phyloP scores from a whole-genome alignment of 2,888 invertebrate species.

The Apocheima hispidaria region DNA sequence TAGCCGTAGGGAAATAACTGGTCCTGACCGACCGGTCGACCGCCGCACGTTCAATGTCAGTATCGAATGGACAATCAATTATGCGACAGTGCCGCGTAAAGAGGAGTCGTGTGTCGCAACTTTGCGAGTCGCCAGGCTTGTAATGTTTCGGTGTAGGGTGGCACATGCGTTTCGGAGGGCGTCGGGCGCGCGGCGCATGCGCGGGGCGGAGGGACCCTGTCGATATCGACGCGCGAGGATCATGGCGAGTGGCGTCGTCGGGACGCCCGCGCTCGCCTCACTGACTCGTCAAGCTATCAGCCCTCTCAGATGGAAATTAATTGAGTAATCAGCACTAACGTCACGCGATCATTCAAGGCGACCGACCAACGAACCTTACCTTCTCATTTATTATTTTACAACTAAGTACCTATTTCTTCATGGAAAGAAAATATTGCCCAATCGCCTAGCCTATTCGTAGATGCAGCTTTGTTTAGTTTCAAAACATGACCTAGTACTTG shows the following conservation, averaged over 20 bases:
- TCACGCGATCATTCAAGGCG: conserved; percentile 53
- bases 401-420: conserved; percentile 6
- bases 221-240: conserved; percentile 60
- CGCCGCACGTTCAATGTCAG: conserved; percentile 81
- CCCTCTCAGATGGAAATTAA: conserved; percentile 55
- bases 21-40: conserved; percentile 70
- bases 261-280: conserved; percentile 60
- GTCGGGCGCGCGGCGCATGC: conserved; percentile 65
- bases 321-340: conserved; percentile 58
- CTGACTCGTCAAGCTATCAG: conserved; percentile 51
- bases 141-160: conserved; percentile 53
- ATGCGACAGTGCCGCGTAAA: conserved; percentile 74
- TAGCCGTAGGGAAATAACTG: conserved; percentile 78
- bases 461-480: neutral
- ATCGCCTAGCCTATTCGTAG: too few relatives aligned
- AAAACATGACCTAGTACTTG: neutral
- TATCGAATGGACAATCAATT: conserved; percentile 83
- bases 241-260: conserved; percentile 65
- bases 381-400: conserved; percentile 9
- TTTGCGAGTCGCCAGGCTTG: conserved; percentile 55
- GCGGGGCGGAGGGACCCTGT: conserved; percentile 50
- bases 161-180: conserved; percentile 69
- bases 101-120: conserved; percentile 75
- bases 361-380: conserved; percentile 32
- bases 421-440: conserved; percentile 1